A percentile compares a stretch with the other conserved stretches of the same genome.
phyloP scores from a whole-genome alignment of 2,888 invertebrate species.

The Ditula angustiorana region DNA sequence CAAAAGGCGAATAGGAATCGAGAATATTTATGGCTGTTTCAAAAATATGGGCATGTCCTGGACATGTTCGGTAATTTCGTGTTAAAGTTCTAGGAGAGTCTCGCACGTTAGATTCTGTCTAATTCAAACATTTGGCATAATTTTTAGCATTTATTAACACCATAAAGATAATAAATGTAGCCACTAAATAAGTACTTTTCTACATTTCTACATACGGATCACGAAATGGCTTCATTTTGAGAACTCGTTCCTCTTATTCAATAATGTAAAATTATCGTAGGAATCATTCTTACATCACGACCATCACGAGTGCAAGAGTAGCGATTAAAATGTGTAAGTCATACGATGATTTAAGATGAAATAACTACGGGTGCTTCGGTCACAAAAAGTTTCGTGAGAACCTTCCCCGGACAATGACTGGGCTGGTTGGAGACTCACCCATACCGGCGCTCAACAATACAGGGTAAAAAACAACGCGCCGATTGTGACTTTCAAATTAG shows the following conservation, averaged over 20 bases:
- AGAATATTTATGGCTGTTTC: too few species aligned
- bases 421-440: conserved; percentile 40
- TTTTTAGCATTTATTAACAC: too few species aligned
- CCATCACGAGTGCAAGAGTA: conserved; percentile 46
- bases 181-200: too few species aligned
- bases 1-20: too few species aligned
- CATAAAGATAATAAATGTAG: too few species aligned
- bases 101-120: too few species aligned
- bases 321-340: conserved; percentile 63
- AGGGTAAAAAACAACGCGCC: conserved; percentile 56
- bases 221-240: background rate
- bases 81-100: too few species aligned
- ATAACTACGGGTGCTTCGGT: conserved; percentile 66
- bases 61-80: too few species aligned
- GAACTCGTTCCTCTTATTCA: background rate
- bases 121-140: too few species aligned
- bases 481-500: conserved; percentile 66
- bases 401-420: conserved; percentile 62
- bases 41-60: too few species aligned
- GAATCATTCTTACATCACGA: conserved; percentile 36
- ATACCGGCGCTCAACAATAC: conserved; percentile 57
- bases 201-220: background rate
- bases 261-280: conserved; percentile 11
- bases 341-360: conserved; percentile 65
- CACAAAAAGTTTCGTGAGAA: conserved; percentile 77